A percentile compares a stretch with the other conserved stretches of the same genome.
phyloP scores from a whole-genome alignment of 2,797 vertebrate genomes.

The Gymnodraco acuticeps region DNA sequence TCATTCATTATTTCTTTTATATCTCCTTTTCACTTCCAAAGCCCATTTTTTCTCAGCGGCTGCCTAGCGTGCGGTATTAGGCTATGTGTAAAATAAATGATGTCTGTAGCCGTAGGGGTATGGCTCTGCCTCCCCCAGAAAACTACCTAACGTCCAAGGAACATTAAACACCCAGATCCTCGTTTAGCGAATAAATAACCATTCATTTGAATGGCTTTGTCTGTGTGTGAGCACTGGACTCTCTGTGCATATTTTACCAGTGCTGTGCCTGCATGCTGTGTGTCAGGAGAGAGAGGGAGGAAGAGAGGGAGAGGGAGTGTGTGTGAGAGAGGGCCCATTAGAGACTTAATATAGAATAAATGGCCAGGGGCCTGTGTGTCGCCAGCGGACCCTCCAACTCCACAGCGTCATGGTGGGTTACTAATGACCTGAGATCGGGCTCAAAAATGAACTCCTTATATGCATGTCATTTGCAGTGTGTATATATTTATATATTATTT shows the following conservation, averaged over 20 bases:
- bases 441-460: slow-evolving; percentile 99
- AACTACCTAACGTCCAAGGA: slow-evolving; percentile 99
- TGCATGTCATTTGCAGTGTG: slow-evolving; percentile 99
- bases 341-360: slow-evolving; percentile 99
- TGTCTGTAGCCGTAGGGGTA: slow-evolving; percentile 99
- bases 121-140: slow-evolving; percentile 90
- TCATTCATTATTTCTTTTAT: slow-evolving; percentile 83
- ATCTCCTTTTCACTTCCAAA: slow-evolving; percentile 82
- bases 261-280: slow-evolving; percentile 77
- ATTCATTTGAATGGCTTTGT: slow-evolving; percentile 97
- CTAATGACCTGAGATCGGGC: slow-evolving; percentile 99
- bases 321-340: slow-evolving; percentile 89
- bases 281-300: slow-evolving; percentile 64
- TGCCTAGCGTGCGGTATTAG: slow-evolving; percentile 98
- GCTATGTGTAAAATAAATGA: slow-evolving; percentile 99
- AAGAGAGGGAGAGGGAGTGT: slow-evolving; percentile 27
- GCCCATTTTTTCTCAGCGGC: slow-evolving; percentile 90
- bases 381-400: slow-evolving; percentile 95
- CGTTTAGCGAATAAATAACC: slow-evolving; percentile 99
- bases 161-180: slow-evolving; percentile 99
- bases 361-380: slow-evolving; percentile 98
- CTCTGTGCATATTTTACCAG: slow-evolving; percentile 95
- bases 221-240: slow-evolving; percentile 88
- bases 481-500: slow-evolving; percentile 99
- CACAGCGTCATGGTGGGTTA: slow-evolving; percentile 95